Conservation (phyloP, 2,797 vertebrate genomes). For the Salarias fasciatus region DNA sequence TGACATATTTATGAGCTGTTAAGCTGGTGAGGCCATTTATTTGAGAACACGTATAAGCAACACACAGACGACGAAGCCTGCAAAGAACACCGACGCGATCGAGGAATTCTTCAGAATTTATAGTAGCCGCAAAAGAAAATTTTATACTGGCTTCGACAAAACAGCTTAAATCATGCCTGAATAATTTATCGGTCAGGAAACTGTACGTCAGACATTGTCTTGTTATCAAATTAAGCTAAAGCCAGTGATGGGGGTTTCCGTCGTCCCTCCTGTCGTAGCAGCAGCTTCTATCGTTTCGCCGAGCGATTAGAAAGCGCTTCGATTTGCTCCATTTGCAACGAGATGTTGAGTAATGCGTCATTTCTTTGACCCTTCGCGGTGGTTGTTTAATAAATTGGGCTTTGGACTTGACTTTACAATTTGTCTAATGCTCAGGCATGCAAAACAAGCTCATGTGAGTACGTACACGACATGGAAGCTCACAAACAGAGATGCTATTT, state of each 20-base stretch:
- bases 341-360: conserved; percentile 67
- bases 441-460: conserved; percentile 25
- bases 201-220: conserved; percentile 46
- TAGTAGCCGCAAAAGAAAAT: conserved; percentile 27
- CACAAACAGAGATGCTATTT: neutral
- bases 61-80: neutral
- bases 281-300: conserved; percentile 46
- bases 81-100: too few species aligned
- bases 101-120: conserved; percentile 45
- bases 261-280: conserved; percentile 52
- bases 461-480: neutral
- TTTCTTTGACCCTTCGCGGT: conserved; percentile 47
- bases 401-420: conserved; percentile 48
- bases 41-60: conserved; percentile 19
- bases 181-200: conserved; percentile 43
- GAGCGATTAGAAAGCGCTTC: conserved; percentile 49
- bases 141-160: conserved; percentile 17
- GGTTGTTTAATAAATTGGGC: conserved; percentile 37
- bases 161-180: conserved; percentile 49
- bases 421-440: conserved; percentile 10
- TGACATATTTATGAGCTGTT: conserved; percentile 49
- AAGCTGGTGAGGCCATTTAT: conserved; percentile 31
- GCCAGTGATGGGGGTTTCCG: conserved; percentile 52
- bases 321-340: conserved; percentile 55
- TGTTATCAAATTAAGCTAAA: conserved; percentile 50